Percentiles rank a stretch among this genome's conserved stretches.
These are phyloP conservation scores for Sander vitreus DNA, from an alignment of 2,113 vertebrate genomes.

Conservation along the genomic window DNA sequence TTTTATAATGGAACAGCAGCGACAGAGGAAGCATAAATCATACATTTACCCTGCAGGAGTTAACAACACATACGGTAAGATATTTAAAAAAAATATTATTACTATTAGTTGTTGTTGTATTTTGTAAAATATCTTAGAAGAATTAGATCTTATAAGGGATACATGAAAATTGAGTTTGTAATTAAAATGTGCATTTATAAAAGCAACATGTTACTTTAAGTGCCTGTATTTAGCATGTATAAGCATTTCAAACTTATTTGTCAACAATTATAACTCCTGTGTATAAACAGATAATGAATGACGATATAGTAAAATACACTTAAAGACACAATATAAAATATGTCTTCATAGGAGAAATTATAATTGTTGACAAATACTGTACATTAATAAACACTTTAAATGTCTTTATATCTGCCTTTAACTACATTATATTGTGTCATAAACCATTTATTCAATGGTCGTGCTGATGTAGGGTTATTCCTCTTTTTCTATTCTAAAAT, in stretches of 20 bases:
- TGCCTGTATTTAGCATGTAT: neutral
- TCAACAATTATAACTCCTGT: neutral
- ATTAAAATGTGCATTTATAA: neutral
- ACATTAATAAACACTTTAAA: neutral
- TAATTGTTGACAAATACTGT: neutral
- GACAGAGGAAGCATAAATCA: neutral
- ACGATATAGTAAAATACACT: neutral
- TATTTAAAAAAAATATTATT: no score
- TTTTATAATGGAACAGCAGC: neutral
- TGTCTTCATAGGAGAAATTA: neutral
- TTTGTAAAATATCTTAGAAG: neutral
- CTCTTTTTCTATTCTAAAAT: neutral
- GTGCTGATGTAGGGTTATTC: neutral
- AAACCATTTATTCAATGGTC: neutral
- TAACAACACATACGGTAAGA: slow-evolving; percentile 32
- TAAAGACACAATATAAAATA: neutral
- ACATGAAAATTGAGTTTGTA: neutral
- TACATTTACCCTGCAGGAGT: slow-evolving; percentile 16
- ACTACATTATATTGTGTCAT: neutral
- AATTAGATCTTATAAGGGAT: neutral
- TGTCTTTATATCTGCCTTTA: neutral
- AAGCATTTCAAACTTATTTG: neutral
- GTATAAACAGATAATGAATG: neutral
- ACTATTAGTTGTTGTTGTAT: neutral
- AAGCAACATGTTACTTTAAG: neutral